A percentile compares a stretch with the other conserved stretches of the same genome.
These are phyloP conservation scores for Aviceda subcristata DNA, from an alignment of 2,113 vertebrate species.

Conservation along the genomic window DNA sequence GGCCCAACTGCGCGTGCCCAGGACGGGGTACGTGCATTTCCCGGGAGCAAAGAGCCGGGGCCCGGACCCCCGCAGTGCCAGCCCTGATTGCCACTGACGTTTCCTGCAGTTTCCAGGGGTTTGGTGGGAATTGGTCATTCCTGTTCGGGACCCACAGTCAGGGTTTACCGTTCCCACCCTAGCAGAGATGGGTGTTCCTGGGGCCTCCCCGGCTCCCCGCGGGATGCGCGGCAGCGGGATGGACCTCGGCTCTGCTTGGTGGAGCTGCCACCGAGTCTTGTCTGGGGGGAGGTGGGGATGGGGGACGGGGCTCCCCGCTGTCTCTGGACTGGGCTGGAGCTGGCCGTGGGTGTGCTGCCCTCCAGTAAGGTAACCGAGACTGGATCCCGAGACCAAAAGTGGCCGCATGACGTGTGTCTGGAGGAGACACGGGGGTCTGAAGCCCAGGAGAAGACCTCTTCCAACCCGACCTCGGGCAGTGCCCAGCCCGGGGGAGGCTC, in stretches of 20 bases:
- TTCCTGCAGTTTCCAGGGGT: neutral
- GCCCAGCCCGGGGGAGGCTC: neutral
- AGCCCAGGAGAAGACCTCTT: neutral
- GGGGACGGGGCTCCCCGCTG: accelerated
- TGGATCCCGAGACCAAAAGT: neutral
- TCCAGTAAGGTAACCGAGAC: neutral
- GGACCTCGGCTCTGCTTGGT: neutral
- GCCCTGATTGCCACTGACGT: accelerated
- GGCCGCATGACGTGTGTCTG: neutral
- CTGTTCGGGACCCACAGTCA: neutral
- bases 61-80: neutral
- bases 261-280: accelerated
- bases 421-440: neutral
- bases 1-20: accelerated
- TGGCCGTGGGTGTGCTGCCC: accelerated
- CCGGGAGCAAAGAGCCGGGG: neutral
- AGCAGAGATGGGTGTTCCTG: neutral
- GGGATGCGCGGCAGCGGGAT: accelerated
- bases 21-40: neutral
- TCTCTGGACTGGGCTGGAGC: neutral
- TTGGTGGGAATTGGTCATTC: neutral
- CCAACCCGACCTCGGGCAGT: neutral
- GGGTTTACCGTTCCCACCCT: neutral
- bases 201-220: accelerated
- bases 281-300: neutral